Conservation (phyloP, 2,113 vertebrate genomes). For the Cinclus mexicanus region DNA sequence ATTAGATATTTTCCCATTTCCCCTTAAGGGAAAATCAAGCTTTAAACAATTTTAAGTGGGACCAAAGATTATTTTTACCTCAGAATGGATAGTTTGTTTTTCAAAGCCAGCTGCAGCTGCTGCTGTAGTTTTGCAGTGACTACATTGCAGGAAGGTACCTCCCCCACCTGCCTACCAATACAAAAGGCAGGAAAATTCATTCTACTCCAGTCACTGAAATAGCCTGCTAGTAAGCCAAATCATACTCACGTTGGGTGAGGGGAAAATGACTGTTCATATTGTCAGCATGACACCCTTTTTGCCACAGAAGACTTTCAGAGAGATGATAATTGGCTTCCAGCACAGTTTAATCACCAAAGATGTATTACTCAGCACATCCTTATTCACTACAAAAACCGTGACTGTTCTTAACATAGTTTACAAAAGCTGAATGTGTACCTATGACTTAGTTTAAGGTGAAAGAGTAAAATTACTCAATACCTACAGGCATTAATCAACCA, state of each 20-base stretch:
- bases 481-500: neutral
- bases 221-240: too few relatives aligned
- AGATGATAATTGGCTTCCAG: neutral
- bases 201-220: neutral
- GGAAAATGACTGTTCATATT: neutral
- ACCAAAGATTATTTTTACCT: neutral
- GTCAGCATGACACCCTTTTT: neutral
- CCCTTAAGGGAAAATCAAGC: neutral
- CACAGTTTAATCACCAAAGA: neutral
- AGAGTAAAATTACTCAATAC: neutral
- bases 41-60: neutral
- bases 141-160: neutral
- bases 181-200: neutral
- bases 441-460: neutral
- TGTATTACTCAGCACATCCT: neutral
- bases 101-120: neutral
- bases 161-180: neutral
- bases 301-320: neutral
- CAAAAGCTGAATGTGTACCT: neutral
- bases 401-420: neutral
- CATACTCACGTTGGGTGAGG: rapidly evolving
- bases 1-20: neutral
- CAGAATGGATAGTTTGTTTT: neutral
- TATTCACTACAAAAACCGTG: neutral
- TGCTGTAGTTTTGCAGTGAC: neutral